Base-by-base conservation (phyloP, 2,113 vertebrate genomes). In the Caretta caretta region DNA sequence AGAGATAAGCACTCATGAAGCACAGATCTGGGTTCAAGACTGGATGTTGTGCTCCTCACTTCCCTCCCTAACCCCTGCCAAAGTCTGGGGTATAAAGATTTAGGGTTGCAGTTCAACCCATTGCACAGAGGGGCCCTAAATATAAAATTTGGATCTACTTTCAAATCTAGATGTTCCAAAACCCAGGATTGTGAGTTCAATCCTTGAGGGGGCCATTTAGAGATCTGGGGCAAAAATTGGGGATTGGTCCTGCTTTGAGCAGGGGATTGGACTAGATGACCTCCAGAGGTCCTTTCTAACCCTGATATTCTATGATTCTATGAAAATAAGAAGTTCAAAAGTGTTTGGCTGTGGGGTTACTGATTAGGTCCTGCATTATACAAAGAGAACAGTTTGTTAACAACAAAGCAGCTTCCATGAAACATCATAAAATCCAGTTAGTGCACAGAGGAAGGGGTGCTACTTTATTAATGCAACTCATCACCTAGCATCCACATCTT, bases 81-180 rank as follows among this genome's bases (percentile, higher is more conserved):
- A 84, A 80, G 24, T 62, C 27, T 0, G 1, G 20, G 50, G 19
- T 88, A 24, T 46, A 78, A 53, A 62, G 84, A 24, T 53, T 46
- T 6, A 72, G 20, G 4, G 16, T 1, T 22, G 9, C 83, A 31
- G 62, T 35, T 69, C 35, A 25, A 59, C 72, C 10, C 9, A 7
- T 17, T 83, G 22, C 1, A 46, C 19, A 78, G n/a, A 6, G 1
- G 85, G 25, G 0, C 0, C 0, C n/a, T 51, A 93, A 89, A 22
- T 6, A 88, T 14, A 76, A 78, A 1, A 3, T 50, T 35, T 12
- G 13, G 22, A 1, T 12, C 8, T 86, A 1, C 0, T n/a, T 84
- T 9, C 8, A 8, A 1, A 81, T 84, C 81, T 59, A 93, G 42
- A 48, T 48, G 38, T 76, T 46, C 20, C 75, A 25, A 95, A 42